Conservation (phyloP, 2,113 vertebrate species). For the Paramormyrops kingsleyae region DNA sequence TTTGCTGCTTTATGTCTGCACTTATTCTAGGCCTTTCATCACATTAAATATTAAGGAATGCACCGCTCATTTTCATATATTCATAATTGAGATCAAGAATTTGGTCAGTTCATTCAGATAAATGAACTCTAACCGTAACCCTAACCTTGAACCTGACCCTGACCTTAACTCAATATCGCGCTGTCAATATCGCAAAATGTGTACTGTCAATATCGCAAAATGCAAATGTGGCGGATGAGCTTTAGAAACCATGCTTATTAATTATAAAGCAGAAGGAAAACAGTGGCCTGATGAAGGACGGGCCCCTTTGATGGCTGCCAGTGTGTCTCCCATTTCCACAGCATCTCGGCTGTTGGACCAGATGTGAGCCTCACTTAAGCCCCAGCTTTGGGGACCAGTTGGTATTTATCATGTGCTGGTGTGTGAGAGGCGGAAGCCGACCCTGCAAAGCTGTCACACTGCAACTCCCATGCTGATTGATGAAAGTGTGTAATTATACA, state of each 20-base stretch:
- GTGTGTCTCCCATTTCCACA: not conserved
- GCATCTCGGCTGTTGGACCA: not conserved
- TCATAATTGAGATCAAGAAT: conserved; percentile 21
- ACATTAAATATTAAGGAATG: conserved; percentile 25
- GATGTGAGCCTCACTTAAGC: not conserved
- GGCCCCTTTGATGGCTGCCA: not conserved
- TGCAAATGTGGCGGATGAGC: not conserved
- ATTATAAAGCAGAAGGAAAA: conserved; percentile 4
- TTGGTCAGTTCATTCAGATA: conserved; percentile 7
- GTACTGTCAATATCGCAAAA: not conserved
- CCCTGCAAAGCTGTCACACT: not conserved
- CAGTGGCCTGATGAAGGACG: not conserved
- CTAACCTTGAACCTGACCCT: not conserved
- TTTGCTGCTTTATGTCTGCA: conserved; percentile 23
- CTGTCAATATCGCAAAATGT: not conserved
- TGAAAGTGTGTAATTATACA: conserved; percentile 5
- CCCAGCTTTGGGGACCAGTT: conserved; percentile 1
- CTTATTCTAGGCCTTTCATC: conserved; percentile 20
- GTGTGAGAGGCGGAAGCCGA: not conserved
- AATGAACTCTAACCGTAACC: not conserved
- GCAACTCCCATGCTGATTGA: not conserved
- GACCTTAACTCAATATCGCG: not conserved
- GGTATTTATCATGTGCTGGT: conserved; percentile 1
- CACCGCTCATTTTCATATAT: conserved; percentile 7
- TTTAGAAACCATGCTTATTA: not conserved